Percentiles rank a stretch among this genome's conserved stretches.
phyloP scores from a whole-genome alignment of 2,113 vertebrate genomes.

The Clarias macrocephalus region DNA sequence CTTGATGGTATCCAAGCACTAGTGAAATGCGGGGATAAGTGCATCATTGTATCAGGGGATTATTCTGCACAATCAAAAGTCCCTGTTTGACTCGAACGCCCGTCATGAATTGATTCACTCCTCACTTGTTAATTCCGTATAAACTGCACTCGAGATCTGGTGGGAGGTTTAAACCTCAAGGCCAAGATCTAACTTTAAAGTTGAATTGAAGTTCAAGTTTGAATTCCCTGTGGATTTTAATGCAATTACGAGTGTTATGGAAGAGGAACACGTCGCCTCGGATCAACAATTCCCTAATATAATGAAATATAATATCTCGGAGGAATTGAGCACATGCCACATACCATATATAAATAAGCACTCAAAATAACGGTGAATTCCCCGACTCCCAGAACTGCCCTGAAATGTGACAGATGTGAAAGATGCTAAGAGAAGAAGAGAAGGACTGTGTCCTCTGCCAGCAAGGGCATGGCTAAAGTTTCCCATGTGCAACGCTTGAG shows the following conservation, averaged over 20 bases:
- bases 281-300: conserved; percentile 37
- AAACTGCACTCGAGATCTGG: background rate
- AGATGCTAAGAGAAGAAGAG: conserved; percentile 34
- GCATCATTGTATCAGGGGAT: no score
- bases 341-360: conserved; percentile 28
- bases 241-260: conserved; percentile 29
- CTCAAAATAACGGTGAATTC: conserved; percentile 29
- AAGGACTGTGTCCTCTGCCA: conserved; percentile 32
- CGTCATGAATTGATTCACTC: background rate
- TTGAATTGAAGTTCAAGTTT: conserved; percentile 34
- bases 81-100: no score
- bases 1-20: no score
- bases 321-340: conserved; percentile 27
- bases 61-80: no score
- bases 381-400: conserved; percentile 29
- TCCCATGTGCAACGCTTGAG: conserved; percentile 19
- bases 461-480: conserved; percentile 42
- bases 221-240: conserved; percentile 12
- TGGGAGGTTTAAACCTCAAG: conserved; percentile 9
- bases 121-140: background rate
- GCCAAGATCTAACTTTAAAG: conserved; percentile 8
- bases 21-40: no score
- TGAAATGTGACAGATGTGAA: conserved; percentile 35
- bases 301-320: conserved; percentile 39
- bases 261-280: conserved; percentile 24